Conservation (phyloP, 2,888 invertebrate species). For the Idaea biselata region DNA sequence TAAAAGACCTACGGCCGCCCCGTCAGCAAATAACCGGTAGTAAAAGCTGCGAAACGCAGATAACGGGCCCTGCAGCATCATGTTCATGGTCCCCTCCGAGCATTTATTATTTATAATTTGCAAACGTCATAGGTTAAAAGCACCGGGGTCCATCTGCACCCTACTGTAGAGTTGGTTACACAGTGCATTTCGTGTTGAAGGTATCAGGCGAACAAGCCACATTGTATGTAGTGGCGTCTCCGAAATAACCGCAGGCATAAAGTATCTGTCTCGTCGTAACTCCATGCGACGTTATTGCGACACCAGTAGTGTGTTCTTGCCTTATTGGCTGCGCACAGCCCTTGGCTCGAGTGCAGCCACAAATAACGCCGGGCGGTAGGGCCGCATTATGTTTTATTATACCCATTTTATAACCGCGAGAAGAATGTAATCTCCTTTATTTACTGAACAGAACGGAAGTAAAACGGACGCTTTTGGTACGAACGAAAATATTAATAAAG, state of each 20-base stretch:
- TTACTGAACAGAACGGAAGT: constrained; percentile 56
- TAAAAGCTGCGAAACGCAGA: constrained; percentile 53
- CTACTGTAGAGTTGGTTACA: constrained; percentile 43
- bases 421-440: constrained; percentile 70
- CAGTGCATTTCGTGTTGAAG: constrained; percentile 32
- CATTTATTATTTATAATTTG: constrained; percentile 70
- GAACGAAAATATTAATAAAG: constrained; percentile 49
- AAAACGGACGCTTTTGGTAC: constrained; percentile 51
- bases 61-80: constrained; percentile 42
- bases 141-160: constrained; percentile 46
- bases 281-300: constrained; percentile 44
- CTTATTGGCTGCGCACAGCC: constrained; percentile 52
- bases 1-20: constrained; percentile 14
- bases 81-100: constrained; percentile 41
- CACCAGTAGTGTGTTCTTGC: constrained; percentile 45
- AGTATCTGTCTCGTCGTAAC: constrained; percentile 49
- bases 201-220: constrained; percentile 38
- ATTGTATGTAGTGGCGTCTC: constrained; percentile 31
- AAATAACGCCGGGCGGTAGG: constrained; percentile 57
- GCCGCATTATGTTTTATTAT: constrained; percentile 73
- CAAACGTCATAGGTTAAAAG: constrained; percentile 53
- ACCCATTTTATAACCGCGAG: constrained; percentile 66
- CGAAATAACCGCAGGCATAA: constrained; percentile 47
- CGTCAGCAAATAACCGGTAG: constrained; percentile 22
- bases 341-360: constrained; percentile 61